These are phyloP conservation scores for Agrotis segetum DNA, from an alignment of 2,888 invertebrate genomes.

Conservation along the genomic window DNA sequence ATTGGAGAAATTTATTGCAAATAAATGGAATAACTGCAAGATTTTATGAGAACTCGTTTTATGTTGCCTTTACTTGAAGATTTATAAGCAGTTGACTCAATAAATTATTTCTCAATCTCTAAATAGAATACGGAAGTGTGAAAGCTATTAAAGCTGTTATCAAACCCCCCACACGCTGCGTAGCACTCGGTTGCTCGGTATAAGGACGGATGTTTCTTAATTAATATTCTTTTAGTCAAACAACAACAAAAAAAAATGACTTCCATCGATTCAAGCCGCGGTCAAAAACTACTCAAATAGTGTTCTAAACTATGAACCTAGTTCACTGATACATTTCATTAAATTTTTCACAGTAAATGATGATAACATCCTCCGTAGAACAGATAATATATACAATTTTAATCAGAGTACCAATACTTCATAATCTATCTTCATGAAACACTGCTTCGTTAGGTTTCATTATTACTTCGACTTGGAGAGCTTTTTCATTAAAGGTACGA, in stretches of 20 bases:
- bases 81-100: not conserved
- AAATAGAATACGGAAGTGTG: not conserved
- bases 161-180: too few relatives aligned
- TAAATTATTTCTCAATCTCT: not conserved
- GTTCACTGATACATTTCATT: slow-evolving; percentile 14
- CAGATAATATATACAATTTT: slow-evolving; percentile 12
- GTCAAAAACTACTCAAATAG: not conserved
- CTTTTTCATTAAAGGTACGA: slow-evolving; percentile 7
- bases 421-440: slow-evolving; percentile 17
- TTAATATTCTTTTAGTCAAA: too few relatives aligned
- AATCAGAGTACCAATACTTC: slow-evolving; percentile 17
- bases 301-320: not conserved
- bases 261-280: too few relatives aligned
- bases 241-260: too few relatives aligned
- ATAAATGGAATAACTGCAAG: slow-evolving; percentile 12
- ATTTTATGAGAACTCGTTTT: not conserved
- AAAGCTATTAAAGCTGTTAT: not conserved
- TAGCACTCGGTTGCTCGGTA: too few relatives aligned
- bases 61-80: not conserved
- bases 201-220: too few relatives aligned
- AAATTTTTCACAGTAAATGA: not conserved
- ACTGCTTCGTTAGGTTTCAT: slow-evolving; percentile 20
- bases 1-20: slow-evolving; percentile 24
- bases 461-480: slow-evolving; percentile 13
- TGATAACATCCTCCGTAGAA: not conserved